phyloP scores from a whole-genome alignment of 2,113 vertebrate species.

The Leuciscus idus region DNA sequence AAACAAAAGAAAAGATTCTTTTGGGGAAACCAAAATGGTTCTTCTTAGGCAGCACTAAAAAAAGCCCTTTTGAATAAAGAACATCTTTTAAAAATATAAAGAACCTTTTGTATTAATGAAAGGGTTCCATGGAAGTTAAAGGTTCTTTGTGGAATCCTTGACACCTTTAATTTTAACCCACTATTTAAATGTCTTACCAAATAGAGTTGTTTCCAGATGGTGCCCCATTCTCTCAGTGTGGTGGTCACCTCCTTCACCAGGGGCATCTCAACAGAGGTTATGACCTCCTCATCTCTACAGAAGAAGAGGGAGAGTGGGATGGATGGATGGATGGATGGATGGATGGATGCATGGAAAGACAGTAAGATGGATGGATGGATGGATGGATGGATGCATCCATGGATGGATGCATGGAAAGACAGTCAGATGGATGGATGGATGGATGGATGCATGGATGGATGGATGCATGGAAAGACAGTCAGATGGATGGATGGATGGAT shows the following conservation, averaged over 20 bases:
- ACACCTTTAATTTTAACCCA: background rate
- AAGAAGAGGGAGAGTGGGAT: background rate
- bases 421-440: background rate
- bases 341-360: background rate
- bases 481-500: too few species aligned
- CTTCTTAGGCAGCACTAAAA: too few species aligned
- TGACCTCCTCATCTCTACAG: constrained; percentile 81
- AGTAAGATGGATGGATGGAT: background rate
- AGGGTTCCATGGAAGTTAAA: background rate
- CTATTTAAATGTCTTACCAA: constrained; percentile 78
- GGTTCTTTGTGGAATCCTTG: background rate
- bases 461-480: too few species aligned
- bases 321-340: background rate
- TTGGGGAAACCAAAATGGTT: too few species aligned
- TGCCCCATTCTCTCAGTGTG: constrained; percentile 95
- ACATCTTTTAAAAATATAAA: background rate
- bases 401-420: background rate
- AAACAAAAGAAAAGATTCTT: too few species aligned
- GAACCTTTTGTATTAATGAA: background rate
- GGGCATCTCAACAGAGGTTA: constrained; percentile 87
- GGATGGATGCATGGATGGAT: background rate
- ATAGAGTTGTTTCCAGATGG: constrained; percentile 97
- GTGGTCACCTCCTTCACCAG: constrained; percentile 95
- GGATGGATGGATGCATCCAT: background rate
- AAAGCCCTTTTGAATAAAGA: background rate